Conservation (phyloP, 1,140 invertebrate genomes). For the Drosophila ogumai region DNA sequence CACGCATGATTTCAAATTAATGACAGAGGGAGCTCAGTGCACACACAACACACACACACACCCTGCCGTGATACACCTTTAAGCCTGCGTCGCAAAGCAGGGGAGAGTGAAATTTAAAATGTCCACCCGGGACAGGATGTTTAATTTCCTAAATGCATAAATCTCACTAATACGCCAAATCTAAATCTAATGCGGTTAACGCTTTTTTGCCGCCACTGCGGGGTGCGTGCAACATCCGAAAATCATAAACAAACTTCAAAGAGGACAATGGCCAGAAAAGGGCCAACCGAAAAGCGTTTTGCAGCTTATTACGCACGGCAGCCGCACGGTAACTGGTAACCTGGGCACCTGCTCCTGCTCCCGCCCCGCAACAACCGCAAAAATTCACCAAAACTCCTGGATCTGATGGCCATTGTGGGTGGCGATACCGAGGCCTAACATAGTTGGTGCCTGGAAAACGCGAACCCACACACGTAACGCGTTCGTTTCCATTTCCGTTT, state of each 20-base stretch:
- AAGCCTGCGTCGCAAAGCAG: not conserved
- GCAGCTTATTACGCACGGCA: slow-evolving; percentile 76
- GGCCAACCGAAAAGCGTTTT: slow-evolving; percentile 36
- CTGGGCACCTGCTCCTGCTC: not conserved
- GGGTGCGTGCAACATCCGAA: slow-evolving; percentile 73
- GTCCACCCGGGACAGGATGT: slow-evolving; percentile 69
- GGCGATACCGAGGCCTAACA: slow-evolving; percentile 18
- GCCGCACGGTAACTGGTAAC: slow-evolving; percentile 22
- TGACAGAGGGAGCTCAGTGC: slow-evolving; percentile 47
- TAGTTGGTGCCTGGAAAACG: slow-evolving; percentile 12
- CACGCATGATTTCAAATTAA: slow-evolving; percentile 83
- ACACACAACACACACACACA: slow-evolving; percentile 9
- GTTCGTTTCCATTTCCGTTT: slow-evolving; percentile 46
- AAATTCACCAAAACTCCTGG: slow-evolving; percentile 61
- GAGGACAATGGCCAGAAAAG: slow-evolving; percentile 60
- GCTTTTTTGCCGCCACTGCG: slow-evolving; percentile 8
- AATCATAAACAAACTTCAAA: slow-evolving; percentile 84
- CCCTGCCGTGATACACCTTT: slow-evolving; percentile 5
- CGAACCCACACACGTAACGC: slow-evolving; percentile 30
- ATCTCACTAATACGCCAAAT: slow-evolving; percentile 77
- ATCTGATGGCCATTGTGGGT: slow-evolving; percentile 28
- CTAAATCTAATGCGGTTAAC: slow-evolving; percentile 65
- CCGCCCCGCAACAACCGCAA: slow-evolving; percentile 51
- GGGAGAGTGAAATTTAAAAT: slow-evolving; percentile 43
- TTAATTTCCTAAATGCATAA: slow-evolving; percentile 85